Evolutionary conservation across 2,888 invertebrate species (phyloP).

Genomic region (Odontocerum albicorne): DNA sequence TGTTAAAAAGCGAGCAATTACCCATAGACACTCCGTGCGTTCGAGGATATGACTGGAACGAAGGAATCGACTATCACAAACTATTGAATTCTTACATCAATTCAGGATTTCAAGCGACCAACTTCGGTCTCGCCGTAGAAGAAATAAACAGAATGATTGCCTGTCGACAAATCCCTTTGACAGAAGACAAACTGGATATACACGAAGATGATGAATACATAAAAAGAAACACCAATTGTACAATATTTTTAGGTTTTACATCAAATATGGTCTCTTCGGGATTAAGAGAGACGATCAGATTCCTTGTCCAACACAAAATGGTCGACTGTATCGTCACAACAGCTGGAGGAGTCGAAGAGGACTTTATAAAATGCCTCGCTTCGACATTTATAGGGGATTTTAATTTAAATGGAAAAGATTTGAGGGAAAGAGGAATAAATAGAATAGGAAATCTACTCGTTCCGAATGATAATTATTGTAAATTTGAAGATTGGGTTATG

Average conservation of each 20-base stretch:
- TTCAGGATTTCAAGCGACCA: slow-evolving; percentile 98
- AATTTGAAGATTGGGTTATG: slow-evolving; percentile 96
- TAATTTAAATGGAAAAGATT: slow-evolving; percentile 72
- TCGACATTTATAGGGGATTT: slow-evolving; percentile 95
- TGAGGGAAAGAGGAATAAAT: slow-evolving; percentile 87
- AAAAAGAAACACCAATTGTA: slow-evolving; percentile 77
- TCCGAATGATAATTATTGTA: slow-evolving; percentile 97
- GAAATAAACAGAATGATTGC: slow-evolving; percentile 93
- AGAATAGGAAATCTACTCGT: slow-evolving; percentile 88
- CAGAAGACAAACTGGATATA: slow-evolving; percentile 64
- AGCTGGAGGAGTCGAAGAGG: slow-evolving; percentile 98
- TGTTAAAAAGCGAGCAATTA: slow-evolving; percentile 67
- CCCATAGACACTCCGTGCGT: slow-evolving; percentile 70
- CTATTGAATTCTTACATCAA: slow-evolving; percentile 76
- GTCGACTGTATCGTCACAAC: slow-evolving; percentile 97
- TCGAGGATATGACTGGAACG: slow-evolving; percentile 91
- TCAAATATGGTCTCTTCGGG: slow-evolving; percentile 98
- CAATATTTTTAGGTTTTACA: slow-evolving; percentile 96
- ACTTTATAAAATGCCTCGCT: slow-evolving; percentile 96
- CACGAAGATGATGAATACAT: slow-evolving; percentile 82
- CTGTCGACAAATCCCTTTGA: slow-evolving; percentile 68
- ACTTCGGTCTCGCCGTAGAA: slow-evolving; percentile 85
- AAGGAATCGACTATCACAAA: slow-evolving; percentile 82
- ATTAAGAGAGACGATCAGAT: slow-evolving; percentile 78
- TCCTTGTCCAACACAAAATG: slow-evolving; percentile 78